Conservation (phyloP, 1,140 invertebrate species). For the Venturia canescens region DNA sequence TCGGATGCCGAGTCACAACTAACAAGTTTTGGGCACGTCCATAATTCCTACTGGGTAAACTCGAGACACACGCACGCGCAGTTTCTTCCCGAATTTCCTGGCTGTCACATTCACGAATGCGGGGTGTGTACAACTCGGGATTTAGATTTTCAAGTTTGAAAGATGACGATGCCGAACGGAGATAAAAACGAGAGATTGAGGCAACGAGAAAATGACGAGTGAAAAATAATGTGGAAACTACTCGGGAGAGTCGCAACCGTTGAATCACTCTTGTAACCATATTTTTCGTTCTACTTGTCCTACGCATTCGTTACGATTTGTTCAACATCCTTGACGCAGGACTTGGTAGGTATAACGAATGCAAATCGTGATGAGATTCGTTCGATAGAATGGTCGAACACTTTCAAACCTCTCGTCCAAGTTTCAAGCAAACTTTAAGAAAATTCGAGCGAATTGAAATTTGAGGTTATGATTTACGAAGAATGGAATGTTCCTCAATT, state of each 20-base stretch:
- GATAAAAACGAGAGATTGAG: background rate
- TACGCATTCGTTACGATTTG: background rate
- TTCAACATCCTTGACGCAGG: background rate
- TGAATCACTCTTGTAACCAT: background rate
- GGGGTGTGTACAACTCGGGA: background rate
- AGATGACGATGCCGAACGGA: background rate
- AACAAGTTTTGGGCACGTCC: background rate
- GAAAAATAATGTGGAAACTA: conserved; percentile 5
- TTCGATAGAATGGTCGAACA: too few species aligned
- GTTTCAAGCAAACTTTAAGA: background rate
- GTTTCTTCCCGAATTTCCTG: background rate
- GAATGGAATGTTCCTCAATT: background rate
- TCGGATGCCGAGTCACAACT: conserved; percentile 13
- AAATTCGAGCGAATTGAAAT: background rate
- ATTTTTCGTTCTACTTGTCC: background rate
- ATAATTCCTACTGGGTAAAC: background rate
- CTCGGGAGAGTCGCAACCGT: conserved; percentile 21
- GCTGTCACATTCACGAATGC: background rate
- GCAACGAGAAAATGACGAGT: background rate
- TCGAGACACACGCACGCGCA: background rate
- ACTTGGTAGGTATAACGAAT: too few species aligned
- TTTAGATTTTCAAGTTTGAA: background rate
- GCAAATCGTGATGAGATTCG: too few species aligned
- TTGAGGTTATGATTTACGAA: background rate
- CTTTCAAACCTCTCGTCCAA: background rate